phyloP scores from a whole-genome alignment of 2,888 invertebrate species.

The Drosophila flavopinicola region DNA sequence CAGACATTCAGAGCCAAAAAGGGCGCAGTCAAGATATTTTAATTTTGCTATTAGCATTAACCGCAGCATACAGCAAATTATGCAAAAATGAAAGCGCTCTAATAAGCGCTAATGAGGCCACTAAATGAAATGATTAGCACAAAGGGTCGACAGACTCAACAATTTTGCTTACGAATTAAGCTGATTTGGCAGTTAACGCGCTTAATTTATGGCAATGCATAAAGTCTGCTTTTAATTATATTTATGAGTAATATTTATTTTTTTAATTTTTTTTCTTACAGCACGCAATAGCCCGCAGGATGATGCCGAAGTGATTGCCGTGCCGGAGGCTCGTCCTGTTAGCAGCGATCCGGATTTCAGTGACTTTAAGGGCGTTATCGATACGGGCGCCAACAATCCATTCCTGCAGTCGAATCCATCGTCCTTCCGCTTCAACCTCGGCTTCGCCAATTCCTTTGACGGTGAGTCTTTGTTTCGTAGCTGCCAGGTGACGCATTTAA shows the following conservation, averaged over 20 bases:
- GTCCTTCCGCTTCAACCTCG: conserved; percentile 75
- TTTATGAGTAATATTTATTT: conserved; percentile 46
- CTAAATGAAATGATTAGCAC: conserved; percentile 54
- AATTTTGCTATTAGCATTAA: conserved; percentile 4
- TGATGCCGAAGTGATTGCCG: conserved; percentile 81
- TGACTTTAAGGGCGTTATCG: conserved; percentile 82
- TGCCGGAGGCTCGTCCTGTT: conserved; percentile 52
- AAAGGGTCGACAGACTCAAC: conserved; percentile 35
- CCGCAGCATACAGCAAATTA: conserved; percentile 46
- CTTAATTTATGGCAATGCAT: conserved; percentile 37
- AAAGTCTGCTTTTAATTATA: conserved; percentile 37
- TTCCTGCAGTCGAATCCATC: conserved; percentile 80
- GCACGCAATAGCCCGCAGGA: conserved; percentile 78
- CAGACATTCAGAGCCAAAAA: conserved; percentile 31
- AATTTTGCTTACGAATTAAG: conserved; percentile 34
- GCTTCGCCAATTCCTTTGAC: conserved; percentile 83
- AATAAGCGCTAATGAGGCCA: conserved; percentile 70
- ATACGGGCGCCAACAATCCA: conserved; percentile 82
- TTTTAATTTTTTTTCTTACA: conserved; percentile 50
- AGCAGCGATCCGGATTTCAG: conserved; percentile 68
- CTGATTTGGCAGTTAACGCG: conserved; percentile 59
- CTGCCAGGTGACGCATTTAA: conserved; percentile 63
- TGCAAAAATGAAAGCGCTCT: conserved; percentile 48
- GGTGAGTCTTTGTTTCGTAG: conserved; percentile 71
- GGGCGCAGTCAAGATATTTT: conserved; percentile 9